Percentiles rank a stretch among this genome's conserved stretches.
These are phyloP conservation scores for Argentina silus DNA, from an alignment of 2,797 vertebrate genomes.

Conservation along the genomic window DNA sequence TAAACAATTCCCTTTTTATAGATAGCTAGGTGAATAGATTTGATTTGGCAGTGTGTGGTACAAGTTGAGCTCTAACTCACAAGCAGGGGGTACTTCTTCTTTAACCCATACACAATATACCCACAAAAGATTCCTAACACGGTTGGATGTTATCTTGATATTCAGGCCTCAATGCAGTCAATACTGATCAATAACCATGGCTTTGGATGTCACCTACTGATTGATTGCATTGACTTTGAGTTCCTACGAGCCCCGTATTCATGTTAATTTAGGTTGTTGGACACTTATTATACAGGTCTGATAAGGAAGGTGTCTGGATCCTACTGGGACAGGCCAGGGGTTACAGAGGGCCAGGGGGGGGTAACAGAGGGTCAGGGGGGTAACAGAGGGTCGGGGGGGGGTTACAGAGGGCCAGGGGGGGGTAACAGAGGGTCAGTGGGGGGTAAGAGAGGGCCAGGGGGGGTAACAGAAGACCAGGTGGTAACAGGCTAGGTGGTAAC, in stretches of 20 bases:
- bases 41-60: too few species aligned
- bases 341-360: conserved; percentile 3
- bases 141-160: not conserved
- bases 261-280: conserved; percentile 68
- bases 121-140: not conserved
- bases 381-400: not conserved
- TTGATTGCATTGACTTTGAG: conserved; percentile 73
- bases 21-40: too few species aligned
- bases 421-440: too few species aligned
- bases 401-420: too few species aligned
- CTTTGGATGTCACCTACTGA: conserved; percentile 68
- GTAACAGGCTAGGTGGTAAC: too few species aligned
- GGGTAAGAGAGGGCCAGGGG: too few species aligned
- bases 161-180: not conserved
- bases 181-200: conserved; percentile 69
- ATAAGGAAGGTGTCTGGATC: conserved; percentile 52
- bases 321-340: conserved; percentile 35
- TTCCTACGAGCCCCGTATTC: conserved; percentile 51
- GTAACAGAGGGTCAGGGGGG: not conserved
- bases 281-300: conserved; percentile 69
- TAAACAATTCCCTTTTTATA: too few species aligned
- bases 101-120: too few species aligned
- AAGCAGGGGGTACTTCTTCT: too few species aligned
- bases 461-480: too few species aligned
- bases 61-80: too few species aligned